Conservation (phyloP, 2,113 vertebrate genomes). For the Puffinus mauretanicus region DNA sequence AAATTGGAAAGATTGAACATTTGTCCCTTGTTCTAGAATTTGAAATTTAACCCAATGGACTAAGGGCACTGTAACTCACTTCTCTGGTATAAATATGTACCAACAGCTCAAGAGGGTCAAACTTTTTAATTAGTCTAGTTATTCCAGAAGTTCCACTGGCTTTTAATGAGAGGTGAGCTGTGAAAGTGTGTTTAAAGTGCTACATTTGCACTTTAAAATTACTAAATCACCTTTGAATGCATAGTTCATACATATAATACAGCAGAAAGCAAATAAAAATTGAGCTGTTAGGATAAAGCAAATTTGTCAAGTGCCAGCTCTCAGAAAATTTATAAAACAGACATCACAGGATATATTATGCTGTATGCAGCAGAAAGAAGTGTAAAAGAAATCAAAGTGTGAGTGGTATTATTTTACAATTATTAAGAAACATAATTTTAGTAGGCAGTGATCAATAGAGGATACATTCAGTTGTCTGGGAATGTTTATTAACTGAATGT, state of each 20-base stretch:
- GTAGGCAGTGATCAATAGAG: neutral
- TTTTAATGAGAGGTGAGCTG: neutral
- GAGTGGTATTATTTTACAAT: neutral
- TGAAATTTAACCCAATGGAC: neutral
- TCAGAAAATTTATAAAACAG: neutral
- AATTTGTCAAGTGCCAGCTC: neutral
- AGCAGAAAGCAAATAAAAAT: neutral
- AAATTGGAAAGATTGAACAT: conserved; percentile 36
- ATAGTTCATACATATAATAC: neutral
- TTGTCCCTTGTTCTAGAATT: neutral
- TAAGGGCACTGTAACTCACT: neutral
- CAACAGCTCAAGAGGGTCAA: neutral
- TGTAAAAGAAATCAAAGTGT: neutral
- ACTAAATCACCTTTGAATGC: neutral
- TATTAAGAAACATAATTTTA: neutral
- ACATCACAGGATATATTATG: neutral
- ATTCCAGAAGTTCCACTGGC: neutral
- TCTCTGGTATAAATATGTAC: neutral
- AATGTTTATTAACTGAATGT: neutral
- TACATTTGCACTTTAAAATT: neutral
- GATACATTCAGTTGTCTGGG: neutral
- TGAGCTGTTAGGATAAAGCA: neutral
- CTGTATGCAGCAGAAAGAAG: neutral
- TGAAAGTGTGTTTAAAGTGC: neutral
- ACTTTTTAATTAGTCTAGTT: neutral